These are phyloP conservation scores for Lasiurus cinereus DNA, from an alignment of 2,113 vertebrate species.

Conservation along the genomic window DNA sequence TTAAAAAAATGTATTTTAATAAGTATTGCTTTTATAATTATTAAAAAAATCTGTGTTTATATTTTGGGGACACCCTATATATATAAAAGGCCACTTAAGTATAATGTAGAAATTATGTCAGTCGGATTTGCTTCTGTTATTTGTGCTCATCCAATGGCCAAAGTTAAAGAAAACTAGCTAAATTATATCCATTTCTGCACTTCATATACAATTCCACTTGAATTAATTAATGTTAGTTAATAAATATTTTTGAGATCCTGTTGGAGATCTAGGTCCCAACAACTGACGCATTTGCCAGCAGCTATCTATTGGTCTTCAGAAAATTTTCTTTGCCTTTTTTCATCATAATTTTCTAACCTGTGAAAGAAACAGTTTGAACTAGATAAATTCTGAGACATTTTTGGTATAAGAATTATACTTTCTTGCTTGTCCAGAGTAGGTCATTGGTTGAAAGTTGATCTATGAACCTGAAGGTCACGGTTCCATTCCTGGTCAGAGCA, in stretches of 20 bases:
- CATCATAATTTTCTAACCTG: neutral
- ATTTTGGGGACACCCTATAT: neutral
- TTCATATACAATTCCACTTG: neutral
- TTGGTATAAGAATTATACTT: neutral
- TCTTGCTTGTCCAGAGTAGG: neutral
- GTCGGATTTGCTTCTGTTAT: slow-evolving; percentile 7
- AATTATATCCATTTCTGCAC: neutral
- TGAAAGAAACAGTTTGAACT: neutral
- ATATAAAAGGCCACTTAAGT: neutral
- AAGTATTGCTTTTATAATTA: too few relatives aligned
- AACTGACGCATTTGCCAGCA: neutral
- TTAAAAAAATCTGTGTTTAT: neutral
- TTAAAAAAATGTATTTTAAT: too few relatives aligned
- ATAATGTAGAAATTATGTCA: neutral
- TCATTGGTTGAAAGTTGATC: too few relatives aligned
- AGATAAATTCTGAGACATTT: neutral
- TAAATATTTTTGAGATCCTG: neutral
- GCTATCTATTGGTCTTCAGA: neutral
- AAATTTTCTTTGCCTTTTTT: neutral
- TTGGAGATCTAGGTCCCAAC: neutral
- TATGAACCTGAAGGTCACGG: too few relatives aligned
- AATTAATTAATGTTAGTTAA: neutral
- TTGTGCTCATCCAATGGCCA: neutral
- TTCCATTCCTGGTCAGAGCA: too few relatives aligned
- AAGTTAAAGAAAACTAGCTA: neutral